Percentiles rank a stretch among this genome's conserved stretches.
Evolutionary conservation across 92 coral and sea anemone genomes (phyloP).

Genomic region (Parazoanthus darwini): DNA sequence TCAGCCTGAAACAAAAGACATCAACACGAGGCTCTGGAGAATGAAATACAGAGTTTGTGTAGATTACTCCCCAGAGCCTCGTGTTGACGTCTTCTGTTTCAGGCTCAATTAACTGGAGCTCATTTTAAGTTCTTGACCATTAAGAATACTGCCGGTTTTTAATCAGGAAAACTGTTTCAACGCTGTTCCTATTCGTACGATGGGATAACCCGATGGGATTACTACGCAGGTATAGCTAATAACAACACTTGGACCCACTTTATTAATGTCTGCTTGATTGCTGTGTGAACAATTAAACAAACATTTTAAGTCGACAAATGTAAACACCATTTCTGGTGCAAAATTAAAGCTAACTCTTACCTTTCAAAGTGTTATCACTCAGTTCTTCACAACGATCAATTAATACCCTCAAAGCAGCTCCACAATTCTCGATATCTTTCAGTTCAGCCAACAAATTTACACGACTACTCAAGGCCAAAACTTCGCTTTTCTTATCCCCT

Average conservation of each 20-base stretch:
- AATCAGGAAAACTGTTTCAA: too few species aligned
- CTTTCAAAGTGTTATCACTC: constrained; percentile 71
- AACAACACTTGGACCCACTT: too few species aligned
- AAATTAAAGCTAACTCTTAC: constrained; percentile 45
- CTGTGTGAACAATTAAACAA: constrained; percentile 16
- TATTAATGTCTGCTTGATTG: background rate
- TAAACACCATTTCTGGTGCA: background rate
- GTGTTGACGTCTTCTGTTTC: too few species aligned
- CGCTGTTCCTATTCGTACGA: background rate
- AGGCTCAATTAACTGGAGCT: too few species aligned
- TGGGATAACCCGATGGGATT: too few species aligned
- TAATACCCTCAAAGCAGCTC: constrained; percentile 65
- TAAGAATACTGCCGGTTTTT: background rate
- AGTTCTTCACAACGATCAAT: constrained; percentile 79
- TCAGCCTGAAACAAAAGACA: too few species aligned
- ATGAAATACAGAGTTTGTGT: too few species aligned
- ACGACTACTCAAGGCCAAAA: constrained; percentile 77
- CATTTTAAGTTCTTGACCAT: too few species aligned
- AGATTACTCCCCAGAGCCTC: too few species aligned
- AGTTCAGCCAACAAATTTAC: constrained; percentile 89
- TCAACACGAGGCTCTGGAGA: too few species aligned
- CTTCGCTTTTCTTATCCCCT: constrained; percentile 70
- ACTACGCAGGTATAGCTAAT: too few species aligned
- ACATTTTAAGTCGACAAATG: background rate
- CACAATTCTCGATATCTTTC: constrained; percentile 73